A percentile compares a stretch with the other conserved stretches of the same genome.
These are phyloP conservation scores for Hystrix cristata DNA, from an alignment of 2,113 vertebrate genomes.

Conservation along the genomic window DNA sequence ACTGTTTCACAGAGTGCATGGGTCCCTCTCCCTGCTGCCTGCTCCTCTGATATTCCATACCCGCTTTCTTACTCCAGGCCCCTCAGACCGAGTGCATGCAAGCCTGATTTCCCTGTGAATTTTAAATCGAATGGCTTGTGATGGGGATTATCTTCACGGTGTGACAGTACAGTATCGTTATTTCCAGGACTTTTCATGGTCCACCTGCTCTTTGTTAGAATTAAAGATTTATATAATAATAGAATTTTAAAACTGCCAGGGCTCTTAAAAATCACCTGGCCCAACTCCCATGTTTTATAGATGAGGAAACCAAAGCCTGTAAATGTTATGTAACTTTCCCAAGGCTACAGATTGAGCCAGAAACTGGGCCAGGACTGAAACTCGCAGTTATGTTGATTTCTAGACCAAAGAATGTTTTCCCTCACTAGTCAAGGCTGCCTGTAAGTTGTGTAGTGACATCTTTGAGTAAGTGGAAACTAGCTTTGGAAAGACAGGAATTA, in stretches of 20 bases:
- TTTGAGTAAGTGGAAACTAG: conserved; percentile 79
- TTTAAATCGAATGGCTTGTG: conserved; percentile 61
- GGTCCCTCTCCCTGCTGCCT: not conserved
- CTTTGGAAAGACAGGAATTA: conserved; percentile 80
- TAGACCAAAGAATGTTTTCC: not conserved
- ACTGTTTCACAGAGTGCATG: conserved; percentile 52
- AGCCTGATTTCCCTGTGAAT: conserved; percentile 64
- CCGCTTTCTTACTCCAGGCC: conserved; percentile 49
- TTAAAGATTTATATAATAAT: conserved; percentile 80
- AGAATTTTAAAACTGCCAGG: conserved; percentile 75
- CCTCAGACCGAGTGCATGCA: conserved; percentile 44
- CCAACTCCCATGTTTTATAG: conserved; percentile 70
- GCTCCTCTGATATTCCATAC: not conserved
- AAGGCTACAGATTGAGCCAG: conserved; percentile 34
- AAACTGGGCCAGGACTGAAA: conserved; percentile 10
- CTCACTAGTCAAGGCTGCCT: conserved; percentile 35
- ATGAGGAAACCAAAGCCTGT: conserved; percentile 71
- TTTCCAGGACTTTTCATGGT: conserved; percentile 51
- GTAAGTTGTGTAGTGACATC: conserved; percentile 65
- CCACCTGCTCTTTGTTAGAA: conserved; percentile 62
- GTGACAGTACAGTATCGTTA: conserved; percentile 17
- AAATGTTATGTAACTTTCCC: conserved; percentile 61
- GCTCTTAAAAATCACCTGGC: conserved; percentile 67
- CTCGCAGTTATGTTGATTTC: not conserved
- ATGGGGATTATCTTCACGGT: conserved; percentile 66